Base-by-base conservation (phyloP, 2,797 vertebrate species). In the Distichodus sexfasciatus region DNA sequence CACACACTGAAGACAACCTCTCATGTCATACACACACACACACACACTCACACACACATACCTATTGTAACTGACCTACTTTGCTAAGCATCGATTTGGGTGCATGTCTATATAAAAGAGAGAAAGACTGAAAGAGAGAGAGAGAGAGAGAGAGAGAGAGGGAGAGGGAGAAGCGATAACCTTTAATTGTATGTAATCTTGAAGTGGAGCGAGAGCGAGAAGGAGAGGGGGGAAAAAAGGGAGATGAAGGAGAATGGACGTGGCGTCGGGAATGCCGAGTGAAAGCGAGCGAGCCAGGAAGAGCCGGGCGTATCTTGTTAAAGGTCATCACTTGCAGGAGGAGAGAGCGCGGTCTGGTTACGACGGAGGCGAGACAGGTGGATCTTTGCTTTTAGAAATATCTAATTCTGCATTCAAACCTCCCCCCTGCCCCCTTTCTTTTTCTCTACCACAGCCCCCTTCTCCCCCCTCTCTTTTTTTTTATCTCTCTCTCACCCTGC, bases 291-390 rank as follows among this genome's bases (percentile, higher is more conserved):
- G 41, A 47, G 57, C 33, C 11, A 17, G 11, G 36, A 19, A 41
- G 59, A 58, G 54, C 19, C 50, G 31, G 44, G 50, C 83, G 87
- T 87, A 84, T 76, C 91, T 91, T 75, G 88, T 90, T 93, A 96
- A 97, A 98, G 94, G 95, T 97, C 95, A 96, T 92, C 92, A 87
- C 91, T 90, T 90, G 90, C 92, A 90, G 91, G 90, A n/a, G n/a
- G 94, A 93, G 91, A 87, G 87, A 89, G 88, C 92, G 94, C 94
- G 92, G 91, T 90, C 91, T 92, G 90, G 91, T 94, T 90, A 90
- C 90, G 90, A 93, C 93, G 90, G 93, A 94, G 59, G 46, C 23
- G 38, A 58, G 91, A 92, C 92, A 93, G 93, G 90, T 59, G 82
- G 85, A 88, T 87, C 89, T 84, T 76, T 66, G 71, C 83, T 91